phyloP scores from a whole-genome alignment of 2,113 vertebrate species.

The Hemibagrus wyckioides region DNA sequence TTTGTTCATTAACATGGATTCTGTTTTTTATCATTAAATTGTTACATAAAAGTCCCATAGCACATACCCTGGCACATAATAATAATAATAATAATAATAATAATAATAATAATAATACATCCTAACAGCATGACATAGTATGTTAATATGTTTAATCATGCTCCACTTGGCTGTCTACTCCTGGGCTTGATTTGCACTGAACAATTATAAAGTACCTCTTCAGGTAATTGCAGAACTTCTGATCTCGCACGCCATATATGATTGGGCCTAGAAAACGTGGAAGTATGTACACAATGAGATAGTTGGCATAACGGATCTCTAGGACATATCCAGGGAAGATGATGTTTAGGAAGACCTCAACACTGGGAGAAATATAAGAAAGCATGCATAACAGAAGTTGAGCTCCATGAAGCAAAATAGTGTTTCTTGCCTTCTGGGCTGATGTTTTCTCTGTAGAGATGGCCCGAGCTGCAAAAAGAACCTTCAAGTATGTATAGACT shows the following conservation, averaged over 20 bases:
- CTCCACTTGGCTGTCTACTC: background rate
- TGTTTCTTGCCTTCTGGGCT: slow-evolving; percentile 66
- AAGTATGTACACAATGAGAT: slow-evolving; percentile 70
- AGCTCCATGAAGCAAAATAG: slow-evolving; percentile 72
- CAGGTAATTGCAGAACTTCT: slow-evolving; percentile 65
- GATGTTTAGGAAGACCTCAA: slow-evolving; percentile 61
- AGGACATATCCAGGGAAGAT: slow-evolving; percentile 59
- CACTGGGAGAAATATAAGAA: slow-evolving; percentile 69
- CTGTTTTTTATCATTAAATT: no score
- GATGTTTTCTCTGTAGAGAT: slow-evolving; percentile 59
- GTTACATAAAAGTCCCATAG: no score
- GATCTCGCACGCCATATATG: slow-evolving; percentile 71
- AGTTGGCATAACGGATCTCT: slow-evolving; percentile 69
- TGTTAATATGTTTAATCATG: background rate
- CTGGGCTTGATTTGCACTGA: slow-evolving; percentile 15
- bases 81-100: no score
- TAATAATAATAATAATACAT: no score
- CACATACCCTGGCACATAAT: no score
- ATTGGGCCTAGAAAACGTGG: slow-evolving; percentile 73
- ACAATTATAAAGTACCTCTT: slow-evolving; percentile 55
- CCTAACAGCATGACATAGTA: slow-evolving; percentile 6
- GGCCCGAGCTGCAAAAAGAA: slow-evolving; percentile 64
- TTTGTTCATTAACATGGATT: no score
- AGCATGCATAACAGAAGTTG: slow-evolving; percentile 76
- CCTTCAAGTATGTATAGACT: slow-evolving; percentile 67